Evolutionary conservation across 2,888 invertebrate genomes (phyloP).

Genomic region (Pollenia amentaria): DNA sequence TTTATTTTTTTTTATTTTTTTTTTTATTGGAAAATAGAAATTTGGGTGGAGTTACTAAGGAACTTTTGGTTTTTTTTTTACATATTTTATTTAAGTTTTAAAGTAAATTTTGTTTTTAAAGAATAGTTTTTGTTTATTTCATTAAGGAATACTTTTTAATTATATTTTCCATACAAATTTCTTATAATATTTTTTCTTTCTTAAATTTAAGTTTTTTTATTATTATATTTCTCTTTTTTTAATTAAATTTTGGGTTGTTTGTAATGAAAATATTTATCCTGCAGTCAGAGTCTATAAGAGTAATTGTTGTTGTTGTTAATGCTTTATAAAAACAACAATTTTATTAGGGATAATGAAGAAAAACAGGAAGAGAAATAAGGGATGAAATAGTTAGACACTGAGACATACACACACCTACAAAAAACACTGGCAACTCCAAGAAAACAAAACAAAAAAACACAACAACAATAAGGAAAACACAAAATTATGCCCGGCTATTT

Average conservation of each 20-base stretch:
- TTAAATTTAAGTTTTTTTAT: not conserved
- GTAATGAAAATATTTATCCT: conserved; percentile 40
- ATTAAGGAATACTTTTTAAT: not conserved
- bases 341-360: conserved; percentile 65
- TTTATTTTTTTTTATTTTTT: conserved; percentile 16
- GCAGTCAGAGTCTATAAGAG: conserved; percentile 26
- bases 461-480: conserved; percentile 24
- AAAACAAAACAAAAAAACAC: conserved; percentile 51
- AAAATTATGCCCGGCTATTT: conserved; percentile 53
- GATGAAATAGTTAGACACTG: conserved; percentile 68
- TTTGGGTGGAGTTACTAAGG: conserved; percentile 73
- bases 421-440: conserved; percentile 43
- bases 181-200: not conserved
- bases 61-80: conserved; percentile 61
- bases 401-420: conserved; percentile 31
- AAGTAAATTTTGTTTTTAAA: conserved; percentile 1
- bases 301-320: conserved; percentile 19
- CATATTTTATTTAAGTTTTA: not conserved
- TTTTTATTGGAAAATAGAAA: conserved; percentile 25
- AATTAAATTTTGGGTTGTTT: conserved; percentile 13
- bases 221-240: not conserved
- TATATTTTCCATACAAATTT: conserved; percentile 1
- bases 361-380: conserved; percentile 68
- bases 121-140: not conserved
- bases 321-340: conserved; percentile 52